Evolutionary conservation across 2,113 vertebrate genomes (phyloP).

Genomic region (Alexandromys fortis): DNA sequence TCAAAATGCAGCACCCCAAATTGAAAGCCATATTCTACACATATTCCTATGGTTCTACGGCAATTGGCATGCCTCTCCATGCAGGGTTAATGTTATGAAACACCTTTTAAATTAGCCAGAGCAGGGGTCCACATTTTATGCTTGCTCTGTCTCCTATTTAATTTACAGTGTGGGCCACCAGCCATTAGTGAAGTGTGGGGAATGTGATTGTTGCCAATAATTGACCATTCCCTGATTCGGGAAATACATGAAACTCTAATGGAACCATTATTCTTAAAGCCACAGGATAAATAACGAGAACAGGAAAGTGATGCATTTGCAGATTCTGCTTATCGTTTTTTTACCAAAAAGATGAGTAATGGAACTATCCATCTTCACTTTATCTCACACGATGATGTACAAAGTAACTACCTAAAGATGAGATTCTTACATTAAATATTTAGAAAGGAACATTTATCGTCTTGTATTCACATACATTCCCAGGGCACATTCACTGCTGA

Average conservation of each 20-base stretch:
- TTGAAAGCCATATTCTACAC: slow-evolving; percentile 29
- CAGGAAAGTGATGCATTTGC: slow-evolving; percentile 54
- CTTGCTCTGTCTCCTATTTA: slow-evolving; percentile 70
- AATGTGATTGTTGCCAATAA: slow-evolving; percentile 70
- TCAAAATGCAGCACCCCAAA: slow-evolving; percentile 47
- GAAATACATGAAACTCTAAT: slow-evolving; percentile 74
- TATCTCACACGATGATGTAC: slow-evolving; percentile 18
- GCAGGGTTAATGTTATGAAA: slow-evolving; percentile 80
- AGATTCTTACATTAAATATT: slow-evolving; percentile 21
- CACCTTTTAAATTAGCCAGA: slow-evolving; percentile 81
- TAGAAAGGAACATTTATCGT: background rate
- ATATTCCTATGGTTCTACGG: background rate
- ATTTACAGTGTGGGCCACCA: slow-evolving; percentile 76
- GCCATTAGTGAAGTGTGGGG: slow-evolving; percentile 78
- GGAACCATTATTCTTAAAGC: slow-evolving; percentile 71
- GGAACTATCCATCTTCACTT: slow-evolving; percentile 55
- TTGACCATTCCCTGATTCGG: slow-evolving; percentile 70
- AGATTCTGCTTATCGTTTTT: slow-evolving; percentile 30
- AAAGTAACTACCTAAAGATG: slow-evolving; percentile 41
- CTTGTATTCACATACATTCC: background rate
- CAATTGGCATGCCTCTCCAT: slow-evolving; percentile 17
- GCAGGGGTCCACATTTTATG: slow-evolving; percentile 71
- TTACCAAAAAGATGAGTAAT: slow-evolving; percentile 29
- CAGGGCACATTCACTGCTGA: background rate
- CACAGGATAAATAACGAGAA: slow-evolving; percentile 65